A percentile compares a stretch with the other conserved stretches of the same genome.
These are phyloP conservation scores for Caenorhabditis macrosperma DNA, from an alignment of 2,888 invertebrate genomes.

Conservation along the genomic window DNA sequence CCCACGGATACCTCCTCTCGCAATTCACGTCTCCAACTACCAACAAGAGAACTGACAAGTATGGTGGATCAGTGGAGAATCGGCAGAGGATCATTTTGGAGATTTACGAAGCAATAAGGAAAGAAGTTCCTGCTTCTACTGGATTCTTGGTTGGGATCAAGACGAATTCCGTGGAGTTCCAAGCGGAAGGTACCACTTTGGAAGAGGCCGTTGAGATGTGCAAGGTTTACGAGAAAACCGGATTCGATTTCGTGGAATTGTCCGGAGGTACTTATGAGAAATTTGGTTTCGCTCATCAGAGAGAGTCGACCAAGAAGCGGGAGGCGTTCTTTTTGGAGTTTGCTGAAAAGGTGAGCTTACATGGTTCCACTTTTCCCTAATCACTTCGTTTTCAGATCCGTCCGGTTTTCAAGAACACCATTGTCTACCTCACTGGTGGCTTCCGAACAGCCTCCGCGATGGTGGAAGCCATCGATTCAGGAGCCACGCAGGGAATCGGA, in stretches of 20 bases:
- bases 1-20: constrained; percentile 70
- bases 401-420: constrained; percentile 35
- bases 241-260: constrained; percentile 74
- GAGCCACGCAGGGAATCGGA: constrained; percentile 69
- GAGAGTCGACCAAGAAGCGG: constrained; percentile 64
- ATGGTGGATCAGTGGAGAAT: constrained; percentile 66
- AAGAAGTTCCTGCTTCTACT: constrained; percentile 59
- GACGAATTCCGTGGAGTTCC: constrained; percentile 74
- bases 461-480: constrained; percentile 60
- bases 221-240: constrained; percentile 54
- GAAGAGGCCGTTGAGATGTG: constrained; percentile 61
- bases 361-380: background rate
- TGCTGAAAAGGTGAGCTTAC: constrained; percentile 11
- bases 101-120: constrained; percentile 65
- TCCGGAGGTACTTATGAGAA: constrained; percentile 66
- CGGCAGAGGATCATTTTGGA: constrained; percentile 63
- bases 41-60: constrained; percentile 66
- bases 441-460: constrained; percentile 68
- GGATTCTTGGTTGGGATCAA: constrained; percentile 72
- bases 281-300: constrained; percentile 2
- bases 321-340: constrained; percentile 39
- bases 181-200: constrained; percentile 64
- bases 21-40: constrained; percentile 70
- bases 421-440: constrained; percentile 68
- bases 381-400: background rate